Evolutionary conservation across 2,888 invertebrate genomes (phyloP), one percentile per base, ranked within the genome.

Genomic region (Conchocele bisecta): DNA sequence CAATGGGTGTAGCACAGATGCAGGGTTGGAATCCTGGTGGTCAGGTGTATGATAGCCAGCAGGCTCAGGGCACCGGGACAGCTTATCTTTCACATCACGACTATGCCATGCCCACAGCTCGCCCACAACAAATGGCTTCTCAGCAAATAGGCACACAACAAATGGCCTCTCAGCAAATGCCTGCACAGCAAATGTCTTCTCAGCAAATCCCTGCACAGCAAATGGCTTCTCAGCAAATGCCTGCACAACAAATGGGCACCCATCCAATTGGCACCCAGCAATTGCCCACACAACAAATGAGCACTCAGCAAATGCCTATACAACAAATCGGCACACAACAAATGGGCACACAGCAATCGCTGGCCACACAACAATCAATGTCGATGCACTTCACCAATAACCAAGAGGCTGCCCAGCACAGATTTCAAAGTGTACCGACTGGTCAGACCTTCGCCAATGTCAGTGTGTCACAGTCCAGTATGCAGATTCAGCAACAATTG

Each of bases 1-100:
- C 78, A 26, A 75, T 79, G 65, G 65, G 65, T 20, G 76, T 78
- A 50, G 66, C 65, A 15, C 78, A 79, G 53, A 81, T 76, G 59
- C 74, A 64, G 48, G 63, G 59, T n/a, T 76, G 85, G 63, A 79
- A 82, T 61, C 81, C 81, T 15, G 75, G 72, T 28, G 72, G 77
- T 0, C 82, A 78, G 41, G 79, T 83, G 60, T 78, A 73, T 37
- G 78, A 74, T 44, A 82, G 78, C 37, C 79, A 83, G 60, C 76
- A 68, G 39, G 75, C 77, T 56, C 65, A 69, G 20, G 73, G 78
- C 42, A 81, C 66, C 33, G 78, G 72, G 35, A 67, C 69, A 17
- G 60, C 71, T 20, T 83, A 83, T 61, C 78, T 84, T 66, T 67
- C 79, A 9, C 86, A 86, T 37, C 83, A 77, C 46, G 83, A 85